Base-by-base conservation (phyloP, 2,888 invertebrate species). In the Nipponacmea schrenckii region DNA sequence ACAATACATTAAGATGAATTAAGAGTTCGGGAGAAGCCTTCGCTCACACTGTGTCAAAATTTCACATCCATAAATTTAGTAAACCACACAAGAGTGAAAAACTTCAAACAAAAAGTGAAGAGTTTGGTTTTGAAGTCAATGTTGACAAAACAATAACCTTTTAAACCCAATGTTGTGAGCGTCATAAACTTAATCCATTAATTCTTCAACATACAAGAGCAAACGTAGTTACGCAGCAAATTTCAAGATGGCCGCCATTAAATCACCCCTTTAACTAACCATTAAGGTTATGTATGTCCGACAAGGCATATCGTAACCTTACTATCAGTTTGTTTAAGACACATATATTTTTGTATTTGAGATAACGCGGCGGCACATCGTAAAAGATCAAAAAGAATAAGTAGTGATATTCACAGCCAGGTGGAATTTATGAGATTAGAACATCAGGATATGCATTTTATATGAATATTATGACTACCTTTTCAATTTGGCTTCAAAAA, bases 131-230 rank as follows among this genome's bases (percentile, higher is more conserved):
- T 56, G 56, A 56, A 56, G 56, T 56, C 56, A 56, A 24, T 56
- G 56, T 56, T 56, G 8, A 56, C 24, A 20, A 56, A 56, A 56
- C 56, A 56, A 56, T 56, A 56, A 56, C 56, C 56, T 56, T 56
- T 56, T 56, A 56, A 24, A 56, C 24, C 20, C 20, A 56, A 56
- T 56, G 56, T 56, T 24, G 24, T 20, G 20, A 24, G 20, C 24
- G 56, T 56, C 56, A 56, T 56, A 56, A 56, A 56, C 20, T 56
- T 56, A 56, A 56, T 56, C 56, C 56, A 56, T 56, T 56, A 56
- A 56, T 56, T 24, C 56, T 56, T 56, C 56, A 24, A 56, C 24
- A 56, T 24, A 56, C 56, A 56, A 56, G 56, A 24, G 56, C 20
- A 56, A 56, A 12, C 20, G 20, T 20, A 20, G 56, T 56, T 56